Conservation (phyloP, 1,140 invertebrate genomes). For the Myzus persicae region DNA sequence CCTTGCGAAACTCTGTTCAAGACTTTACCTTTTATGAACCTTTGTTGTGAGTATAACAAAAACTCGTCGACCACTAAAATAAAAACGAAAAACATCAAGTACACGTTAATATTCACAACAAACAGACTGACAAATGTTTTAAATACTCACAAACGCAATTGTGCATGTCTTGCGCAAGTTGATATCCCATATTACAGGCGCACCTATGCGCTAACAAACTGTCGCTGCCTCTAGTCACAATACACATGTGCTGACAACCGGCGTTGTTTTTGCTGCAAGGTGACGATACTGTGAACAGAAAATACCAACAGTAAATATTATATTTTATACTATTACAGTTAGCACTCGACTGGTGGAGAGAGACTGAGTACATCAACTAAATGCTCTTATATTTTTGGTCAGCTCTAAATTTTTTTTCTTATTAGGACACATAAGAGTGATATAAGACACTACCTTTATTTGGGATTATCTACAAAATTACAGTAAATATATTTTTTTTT, state of each 20-base stretch:
- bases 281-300: constrained; percentile 72
- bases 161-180: constrained; percentile 76
- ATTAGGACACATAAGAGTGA: no score
- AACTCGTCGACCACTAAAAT: constrained; percentile 82
- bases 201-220: constrained; percentile 88
- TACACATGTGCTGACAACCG: constrained; percentile 94
- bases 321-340: not conserved
- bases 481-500: no score
- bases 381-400: not conserved
- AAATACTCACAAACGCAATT: constrained; percentile 77
- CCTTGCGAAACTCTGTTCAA: constrained; percentile 87
- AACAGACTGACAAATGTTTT: not conserved
- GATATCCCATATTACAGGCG: constrained; percentile 91
- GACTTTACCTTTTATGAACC: constrained; percentile 95
- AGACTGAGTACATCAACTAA: not conserved
- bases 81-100: constrained; percentile 59
- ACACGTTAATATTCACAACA: not conserved
- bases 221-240: constrained; percentile 81
- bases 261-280: constrained; percentile 91
- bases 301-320: not conserved
- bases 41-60: constrained; percentile 95
- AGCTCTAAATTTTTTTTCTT: no score
- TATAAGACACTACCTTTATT: no score
- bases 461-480: no score
- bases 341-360: not conserved